Evolutionary conservation across 2,888 invertebrate genomes (phyloP), one percentile per base, ranked within the genome.

Genomic region (Heteropelma amictum): DNA sequence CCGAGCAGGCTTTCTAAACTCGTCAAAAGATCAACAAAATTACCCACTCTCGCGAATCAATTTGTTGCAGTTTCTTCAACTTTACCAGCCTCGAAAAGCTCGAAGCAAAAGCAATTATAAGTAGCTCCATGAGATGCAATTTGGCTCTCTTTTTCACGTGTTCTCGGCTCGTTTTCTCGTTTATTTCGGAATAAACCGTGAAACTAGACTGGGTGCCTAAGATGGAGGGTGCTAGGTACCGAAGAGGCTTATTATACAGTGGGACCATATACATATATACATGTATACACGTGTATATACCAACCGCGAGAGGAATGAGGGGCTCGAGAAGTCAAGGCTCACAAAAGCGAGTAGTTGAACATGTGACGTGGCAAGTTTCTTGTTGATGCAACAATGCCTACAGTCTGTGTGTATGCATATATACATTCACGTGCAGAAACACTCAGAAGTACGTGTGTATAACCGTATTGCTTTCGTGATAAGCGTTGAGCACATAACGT

Each of bases 321-420:
- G n/a, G n/a, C n/a, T n/a, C n/a, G n/a, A n/a, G n/a, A 38, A 45
- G 70, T 35, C 60, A 38, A 45, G 42, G 33, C 35, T 12, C 8
- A 17, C 7, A 40, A 38, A 71, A 51, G 68, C 56, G 63, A 53
- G 33, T 23, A 51, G 49, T 61, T 53, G 58, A 28, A 40, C 53
- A 28, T 60, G 58, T 64, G 69, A 74, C 73, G 69, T 51, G 56
- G 63, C 40, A 26, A 64, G 69, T 69, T 74, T 47, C 58, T 23
- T 69, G 56, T 53, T 69, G 63, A 64, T 63, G 67, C 56, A 72
- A 49, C 42, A 53, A 49, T 28, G 17, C 28, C 17, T 21, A n/a
- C 19, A 12, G 10, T 33, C 21, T 14, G 10, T 33, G 10, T 35
- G 2, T 47, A 3, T 33, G 10, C 8, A 10, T 23, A 28, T 42